These are phyloP conservation scores for Alligator mississippiensis DNA, from an alignment of 2,113 vertebrate species.

Conservation along the genomic window DNA sequence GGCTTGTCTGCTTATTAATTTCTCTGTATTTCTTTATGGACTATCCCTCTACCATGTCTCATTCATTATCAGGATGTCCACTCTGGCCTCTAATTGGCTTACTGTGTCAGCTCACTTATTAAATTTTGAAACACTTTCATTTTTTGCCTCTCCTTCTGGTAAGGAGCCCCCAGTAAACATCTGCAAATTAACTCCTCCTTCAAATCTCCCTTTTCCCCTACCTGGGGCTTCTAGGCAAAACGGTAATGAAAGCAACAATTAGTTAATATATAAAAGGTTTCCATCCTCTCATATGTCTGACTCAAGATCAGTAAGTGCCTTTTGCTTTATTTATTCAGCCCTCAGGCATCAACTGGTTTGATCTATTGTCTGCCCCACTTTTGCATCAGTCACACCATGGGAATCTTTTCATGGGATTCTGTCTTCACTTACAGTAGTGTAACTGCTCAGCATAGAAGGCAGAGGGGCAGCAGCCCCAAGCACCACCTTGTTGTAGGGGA, in stretches of 20 bases:
- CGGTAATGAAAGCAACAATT: too few relatives aligned
- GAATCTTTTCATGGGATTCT: neutral
- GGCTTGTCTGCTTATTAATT: neutral
- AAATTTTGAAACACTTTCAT: neutral
- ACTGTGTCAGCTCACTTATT: neutral
- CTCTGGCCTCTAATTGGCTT: neutral
- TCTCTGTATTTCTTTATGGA: neutral
- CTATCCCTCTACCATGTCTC: neutral
- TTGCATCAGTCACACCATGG: neutral
- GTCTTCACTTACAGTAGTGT: neutral
- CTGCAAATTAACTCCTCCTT: neutral
- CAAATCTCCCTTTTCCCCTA: neutral
- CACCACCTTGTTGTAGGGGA: too few relatives aligned
- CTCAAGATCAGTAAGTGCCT: accelerated
- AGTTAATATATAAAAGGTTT: neutral
- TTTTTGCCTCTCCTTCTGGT: neutral
- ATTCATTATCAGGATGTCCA: neutral
- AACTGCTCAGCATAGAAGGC: too few relatives aligned
- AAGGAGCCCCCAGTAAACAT: accelerated
- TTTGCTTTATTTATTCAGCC: neutral
- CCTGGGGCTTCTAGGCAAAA: too few relatives aligned
- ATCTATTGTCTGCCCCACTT: neutral
- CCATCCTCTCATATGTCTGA: neutral
- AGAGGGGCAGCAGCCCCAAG: too few relatives aligned
- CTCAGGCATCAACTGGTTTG: neutral